phyloP scores from a whole-genome alignment of 2,888 invertebrate species.

The Ectemnius lituratus region DNA sequence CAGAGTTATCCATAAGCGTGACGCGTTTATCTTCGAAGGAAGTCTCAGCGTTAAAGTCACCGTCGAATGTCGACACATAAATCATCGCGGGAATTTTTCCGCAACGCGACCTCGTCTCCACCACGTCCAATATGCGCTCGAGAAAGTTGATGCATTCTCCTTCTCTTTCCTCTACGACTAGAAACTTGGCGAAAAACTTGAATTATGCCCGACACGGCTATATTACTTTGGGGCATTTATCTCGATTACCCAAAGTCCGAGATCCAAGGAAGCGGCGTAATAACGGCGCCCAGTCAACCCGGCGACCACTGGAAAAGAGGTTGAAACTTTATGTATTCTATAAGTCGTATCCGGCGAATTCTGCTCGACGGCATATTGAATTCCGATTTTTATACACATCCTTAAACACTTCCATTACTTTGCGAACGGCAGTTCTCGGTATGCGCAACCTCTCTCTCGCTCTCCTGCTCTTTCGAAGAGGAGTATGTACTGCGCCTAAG shows the following conservation, averaged over 20 bases:
- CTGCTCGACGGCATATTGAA: slow-evolving; percentile 51
- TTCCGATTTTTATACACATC: slow-evolving; percentile 59
- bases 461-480: background rate
- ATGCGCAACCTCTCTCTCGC: slow-evolving; percentile 22
- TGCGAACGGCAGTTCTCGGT: slow-evolving; percentile 55
- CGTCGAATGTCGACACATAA: background rate
- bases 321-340: slow-evolving; percentile 42
- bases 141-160: background rate
- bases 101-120: too few relatives aligned
- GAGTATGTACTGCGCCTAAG: slow-evolving; percentile 40
- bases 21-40: too few relatives aligned
- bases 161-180: too few relatives aligned
- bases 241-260: slow-evolving; percentile 6
- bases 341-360: slow-evolving; percentile 42
- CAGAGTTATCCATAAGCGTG: too few relatives aligned
- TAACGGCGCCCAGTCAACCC: background rate
- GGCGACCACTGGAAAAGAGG: slow-evolving; percentile 3
- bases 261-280: background rate
- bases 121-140: background rate
- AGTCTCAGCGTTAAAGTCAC: too few relatives aligned
- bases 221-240: background rate
- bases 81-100: background rate
- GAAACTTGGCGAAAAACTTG: background rate
- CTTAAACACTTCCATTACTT: slow-evolving; percentile 58
- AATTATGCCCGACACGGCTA: background rate